Evolutionary conservation across 2,888 invertebrate genomes (phyloP), one percentile per base, ranked within the genome.

Genomic region (Epistrophe eligans): DNA sequence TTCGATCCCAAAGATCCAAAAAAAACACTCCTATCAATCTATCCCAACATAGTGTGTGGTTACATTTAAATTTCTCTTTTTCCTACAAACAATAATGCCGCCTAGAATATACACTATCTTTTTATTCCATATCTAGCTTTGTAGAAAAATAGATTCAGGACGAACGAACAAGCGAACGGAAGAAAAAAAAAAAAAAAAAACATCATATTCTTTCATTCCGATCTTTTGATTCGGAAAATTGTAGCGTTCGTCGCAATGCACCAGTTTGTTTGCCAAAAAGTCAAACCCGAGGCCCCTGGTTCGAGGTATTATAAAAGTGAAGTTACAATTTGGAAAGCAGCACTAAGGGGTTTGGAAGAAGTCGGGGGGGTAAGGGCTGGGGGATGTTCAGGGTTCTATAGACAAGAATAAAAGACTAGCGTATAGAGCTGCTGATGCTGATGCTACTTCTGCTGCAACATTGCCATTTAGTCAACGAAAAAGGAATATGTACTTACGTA

Each of bases 231-330:
- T 83, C 76, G 76, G 82, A 76, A 83, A 87, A 87, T 87, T 87
- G 87, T 87, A 83, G 87, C 87, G 72, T 87, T 87, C 83, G 87
- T 87, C 87, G 87, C 87, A 87, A 79, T 87, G 87, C 87, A 87
- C 79, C 87, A 87, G 87, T 83, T 87, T 87, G 87, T 77, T 87
- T 87, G 87, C 87, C 87, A 87, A 87, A 87, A 87, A 87, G 87
- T 76, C 82, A 82, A 64, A 57, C 77, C 77, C 70, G 70, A 73
- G 58, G 62, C 66, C 7, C 7, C 48, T 50, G 43, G 28, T 28
- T 55, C 43, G 62, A 9, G 70, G 45, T 52, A 28, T 67, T 67
- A 67, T 67, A 50, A 19, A 5, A 67, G 50, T 19, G 67, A 67
- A 67, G 35, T 67, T 67, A 67, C 67, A 71, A 71, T 57, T 71